Evolutionary conservation across 2,888 invertebrate species (phyloP), one percentile per base, ranked within the genome.

Genomic region (Charanyca ferruginea): DNA sequence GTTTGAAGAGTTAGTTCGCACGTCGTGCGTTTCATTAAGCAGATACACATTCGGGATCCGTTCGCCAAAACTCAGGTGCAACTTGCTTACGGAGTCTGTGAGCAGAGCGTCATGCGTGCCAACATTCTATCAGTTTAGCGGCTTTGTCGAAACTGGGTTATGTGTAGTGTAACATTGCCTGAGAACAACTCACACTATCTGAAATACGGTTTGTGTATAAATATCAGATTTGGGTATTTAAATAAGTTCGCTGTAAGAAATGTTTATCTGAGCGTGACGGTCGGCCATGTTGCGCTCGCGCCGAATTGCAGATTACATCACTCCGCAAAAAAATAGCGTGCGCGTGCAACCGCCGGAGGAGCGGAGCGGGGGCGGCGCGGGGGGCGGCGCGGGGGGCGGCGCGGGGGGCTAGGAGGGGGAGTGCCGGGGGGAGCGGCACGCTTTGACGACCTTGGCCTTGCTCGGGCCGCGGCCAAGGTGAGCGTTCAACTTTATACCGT

Each of bases 221-320:
- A 79, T 81, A 80, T 64, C 71, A 61, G 60, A 79, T 70, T 77
- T 69, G 28, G 68, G 63, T 64, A 66, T 83, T 83, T 79, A 65
- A 63, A 77, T 75, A 71, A 75, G 55, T 72, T 73, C 49, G 57
- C 72, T 59, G 49, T 81, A 71, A 74, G 79, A 79, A 83, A 75
- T 79, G 77, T 81, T 82, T 82, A 83, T 82, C 70, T 77, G 79
- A 77, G 83, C 77, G 72, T 82, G 80, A 84, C 83, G 79, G 84
- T 77, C 84, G 84, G 93, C 93, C 92, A 93, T 91, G 91, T 91
- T 92, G 93, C 92, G 89, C 91, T 88, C 88, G 90, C 92, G 93
- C 93, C 93, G 91, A 94, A 94, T 91, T 92, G 91, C 89, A 87
- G 91, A 93, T 94, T 94, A 95, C 94, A 94, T 95, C 95, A 95